These are phyloP conservation scores for Nothoprocta perdicaria DNA, from an alignment of 2,113 vertebrate genomes.

Conservation along the genomic window DNA sequence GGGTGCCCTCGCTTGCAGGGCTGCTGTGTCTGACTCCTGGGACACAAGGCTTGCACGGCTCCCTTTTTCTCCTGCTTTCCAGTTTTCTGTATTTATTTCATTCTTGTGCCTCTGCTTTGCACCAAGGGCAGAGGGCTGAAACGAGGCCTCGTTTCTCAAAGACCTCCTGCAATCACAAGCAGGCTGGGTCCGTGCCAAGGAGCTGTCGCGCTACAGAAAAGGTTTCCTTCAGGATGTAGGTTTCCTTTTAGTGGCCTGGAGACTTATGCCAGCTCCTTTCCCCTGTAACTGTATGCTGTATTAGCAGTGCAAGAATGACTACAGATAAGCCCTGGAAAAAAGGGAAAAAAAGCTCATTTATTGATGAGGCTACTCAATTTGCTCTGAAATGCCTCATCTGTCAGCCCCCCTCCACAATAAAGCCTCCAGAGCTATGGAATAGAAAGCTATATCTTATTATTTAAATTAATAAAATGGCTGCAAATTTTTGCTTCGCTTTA, in stretches of 20 bases:
- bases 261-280: slow-evolving; percentile 5
- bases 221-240: not conserved
- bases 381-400: slow-evolving; percentile 59
- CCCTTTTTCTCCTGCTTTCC: not conserved
- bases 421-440: slow-evolving; percentile 3
- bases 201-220: not conserved
- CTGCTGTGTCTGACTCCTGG: not conserved
- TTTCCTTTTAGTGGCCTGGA: not conserved
- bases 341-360: slow-evolving; percentile 50
- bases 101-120: not conserved
- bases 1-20: too few species aligned
- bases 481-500: slow-evolving; percentile 54
- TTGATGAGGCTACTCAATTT: slow-evolving; percentile 58
- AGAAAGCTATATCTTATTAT: slow-evolving; percentile 44
- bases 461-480: slow-evolving; percentile 69
- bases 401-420: slow-evolving; percentile 43
- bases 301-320: slow-evolving; percentile 24
- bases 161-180: not conserved
- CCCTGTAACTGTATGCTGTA: not conserved
- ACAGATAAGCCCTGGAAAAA: slow-evolving; percentile 17
- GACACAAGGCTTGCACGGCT: not conserved
- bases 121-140: not conserved
- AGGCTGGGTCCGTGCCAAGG: not conserved
- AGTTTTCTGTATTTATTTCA: not conserved
- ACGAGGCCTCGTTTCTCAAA: rapidly evolving